A percentile compares a stretch with the other conserved stretches of the same genome.
These are phyloP conservation scores for Pinna nobilis DNA, from an alignment of 1,140 invertebrate species.

Conservation along the genomic window DNA sequence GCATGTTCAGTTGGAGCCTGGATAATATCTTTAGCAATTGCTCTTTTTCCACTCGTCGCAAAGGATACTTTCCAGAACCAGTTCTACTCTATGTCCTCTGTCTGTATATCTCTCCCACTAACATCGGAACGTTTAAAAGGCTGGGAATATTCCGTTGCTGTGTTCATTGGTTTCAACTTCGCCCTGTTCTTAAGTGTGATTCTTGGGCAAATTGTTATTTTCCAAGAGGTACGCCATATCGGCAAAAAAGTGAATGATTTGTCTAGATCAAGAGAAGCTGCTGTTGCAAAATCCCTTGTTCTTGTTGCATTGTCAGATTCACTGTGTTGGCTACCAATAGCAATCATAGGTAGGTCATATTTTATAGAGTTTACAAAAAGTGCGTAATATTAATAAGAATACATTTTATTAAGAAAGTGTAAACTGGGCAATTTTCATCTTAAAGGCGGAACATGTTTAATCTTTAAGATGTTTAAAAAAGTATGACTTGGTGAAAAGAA, in stretches of 20 bases:
- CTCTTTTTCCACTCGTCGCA: not conserved
- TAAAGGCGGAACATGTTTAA: too few relatives aligned
- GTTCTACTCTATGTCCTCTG: constrained; percentile 46
- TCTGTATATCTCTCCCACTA: constrained; percentile 54
- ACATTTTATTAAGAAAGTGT: too few relatives aligned
- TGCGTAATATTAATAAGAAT: not conserved
- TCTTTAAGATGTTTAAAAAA: too few relatives aligned
- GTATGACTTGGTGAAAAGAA: too few relatives aligned
- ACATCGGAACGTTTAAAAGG: constrained; percentile 35
- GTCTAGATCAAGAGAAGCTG: constrained; percentile 24
- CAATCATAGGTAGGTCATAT: constrained; percentile 37
- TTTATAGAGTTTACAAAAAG: not conserved
- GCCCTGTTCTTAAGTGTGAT: constrained; percentile 41
- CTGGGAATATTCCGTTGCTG: constrained; percentile 40
- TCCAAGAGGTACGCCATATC: not conserved
- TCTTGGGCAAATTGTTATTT: constrained; percentile 46
- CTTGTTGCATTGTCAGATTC: constrained; percentile 44
- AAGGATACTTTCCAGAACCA: constrained; percentile 24
- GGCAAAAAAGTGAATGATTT: not conserved
- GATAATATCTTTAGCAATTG: not conserved
- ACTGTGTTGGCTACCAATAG: constrained; percentile 52
- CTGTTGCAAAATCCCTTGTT: constrained; percentile 39
- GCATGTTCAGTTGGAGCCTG: not conserved
- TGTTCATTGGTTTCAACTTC: constrained; percentile 53
- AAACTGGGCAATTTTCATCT: too few relatives aligned